These are phyloP conservation scores for Linhomoeus sp. DNA, from an alignment of 2,888 invertebrate species.

Conservation along the genomic window DNA sequence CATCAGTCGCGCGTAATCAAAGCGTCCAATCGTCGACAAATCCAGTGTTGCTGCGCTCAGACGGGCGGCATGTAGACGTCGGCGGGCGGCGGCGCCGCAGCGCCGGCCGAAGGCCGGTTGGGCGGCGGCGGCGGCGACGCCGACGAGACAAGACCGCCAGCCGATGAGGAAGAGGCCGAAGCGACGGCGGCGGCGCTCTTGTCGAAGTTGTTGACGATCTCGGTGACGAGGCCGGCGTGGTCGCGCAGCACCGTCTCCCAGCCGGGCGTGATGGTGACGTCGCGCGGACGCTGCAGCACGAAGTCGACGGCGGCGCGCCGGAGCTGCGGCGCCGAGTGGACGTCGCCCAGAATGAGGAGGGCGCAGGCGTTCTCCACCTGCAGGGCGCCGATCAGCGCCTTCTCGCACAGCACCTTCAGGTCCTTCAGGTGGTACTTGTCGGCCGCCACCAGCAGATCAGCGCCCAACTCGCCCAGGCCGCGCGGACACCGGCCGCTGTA, in stretches of 20 bases:
- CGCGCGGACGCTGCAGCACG: slow-evolving; percentile 17
- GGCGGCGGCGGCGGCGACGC: no score
- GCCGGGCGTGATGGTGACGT: slow-evolving; percentile 13
- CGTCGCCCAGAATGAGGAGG: slow-evolving; percentile 22
- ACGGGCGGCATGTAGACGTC: no score
- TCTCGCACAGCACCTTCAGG: slow-evolving; percentile 19
- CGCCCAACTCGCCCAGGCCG: slow-evolving; percentile 21
- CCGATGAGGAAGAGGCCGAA: no score
- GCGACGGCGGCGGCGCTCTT: neutral
- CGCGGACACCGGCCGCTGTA: slow-evolving; percentile 20
- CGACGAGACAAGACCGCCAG: no score
- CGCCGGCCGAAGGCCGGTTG: no score
- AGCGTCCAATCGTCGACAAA: no score
- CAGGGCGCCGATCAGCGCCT: slow-evolving; percentile 15
- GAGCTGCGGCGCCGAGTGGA: slow-evolving; percentile 16
- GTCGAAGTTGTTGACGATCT: slow-evolving; percentile 15
- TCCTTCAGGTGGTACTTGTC: slow-evolving; percentile 25
- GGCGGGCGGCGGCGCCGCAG: no score
- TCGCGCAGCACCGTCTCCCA: slow-evolving; percentile 16
- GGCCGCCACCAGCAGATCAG: slow-evolving; percentile 24
- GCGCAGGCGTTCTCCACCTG: slow-evolving; percentile 22
- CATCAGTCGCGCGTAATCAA: no score
- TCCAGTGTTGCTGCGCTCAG: no score
- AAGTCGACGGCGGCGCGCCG: slow-evolving; percentile 18
- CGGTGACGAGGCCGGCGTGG: slow-evolving; percentile 21